Percentiles rank a stretch among this genome's conserved stretches.
Conservation (phyloP, 2,888 invertebrate genomes). For the Troides oblongomaculatus region DNA sequence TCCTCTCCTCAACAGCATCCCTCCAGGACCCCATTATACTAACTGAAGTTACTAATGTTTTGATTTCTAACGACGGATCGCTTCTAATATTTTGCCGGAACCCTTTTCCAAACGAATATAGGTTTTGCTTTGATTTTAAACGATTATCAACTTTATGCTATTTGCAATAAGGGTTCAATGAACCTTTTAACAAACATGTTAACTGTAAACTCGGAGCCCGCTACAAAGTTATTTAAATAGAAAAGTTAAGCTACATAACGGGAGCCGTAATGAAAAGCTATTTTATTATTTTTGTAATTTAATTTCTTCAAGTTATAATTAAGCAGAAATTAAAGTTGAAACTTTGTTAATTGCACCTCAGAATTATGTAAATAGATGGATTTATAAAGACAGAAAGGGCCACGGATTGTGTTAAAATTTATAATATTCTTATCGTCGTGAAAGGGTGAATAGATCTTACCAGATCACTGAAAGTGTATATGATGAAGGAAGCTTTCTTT, state of each 20-base stretch:
- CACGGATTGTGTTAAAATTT: too few species aligned
- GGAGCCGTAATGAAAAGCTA: slow-evolving; percentile 47
- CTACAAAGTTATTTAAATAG: slow-evolving; percentile 55
- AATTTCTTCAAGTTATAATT: slow-evolving; percentile 26
- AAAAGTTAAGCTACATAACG: slow-evolving; percentile 49
- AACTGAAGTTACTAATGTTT: slow-evolving; percentile 57
- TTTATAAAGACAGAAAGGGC: too few species aligned
- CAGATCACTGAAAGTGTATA: too few species aligned
- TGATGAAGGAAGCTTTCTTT: too few species aligned
- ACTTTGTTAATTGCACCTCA: slow-evolving; percentile 1
- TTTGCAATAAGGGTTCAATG: slow-evolving; percentile 31
- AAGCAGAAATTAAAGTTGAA: slow-evolving; percentile 10
- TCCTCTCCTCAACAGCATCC: slow-evolving; percentile 30
- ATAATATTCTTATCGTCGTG: too few species aligned
- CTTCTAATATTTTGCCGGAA: slow-evolving; percentile 61
- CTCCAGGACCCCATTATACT: slow-evolving; percentile 45
- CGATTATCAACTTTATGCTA: slow-evolving; percentile 21
- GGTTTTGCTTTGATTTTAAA: not conserved
- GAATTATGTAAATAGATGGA: too few species aligned
- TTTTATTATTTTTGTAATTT: slow-evolving; percentile 48
- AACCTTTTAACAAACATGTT: slow-evolving; percentile 3
- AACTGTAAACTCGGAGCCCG: slow-evolving; percentile 41
- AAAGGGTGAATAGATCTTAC: too few species aligned
- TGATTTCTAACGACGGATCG: slow-evolving; percentile 73
- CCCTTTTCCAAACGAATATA: slow-evolving; percentile 38